Conservation (phyloP, 1,140 invertebrate genomes). For the Calliopsis andreniformis region DNA sequence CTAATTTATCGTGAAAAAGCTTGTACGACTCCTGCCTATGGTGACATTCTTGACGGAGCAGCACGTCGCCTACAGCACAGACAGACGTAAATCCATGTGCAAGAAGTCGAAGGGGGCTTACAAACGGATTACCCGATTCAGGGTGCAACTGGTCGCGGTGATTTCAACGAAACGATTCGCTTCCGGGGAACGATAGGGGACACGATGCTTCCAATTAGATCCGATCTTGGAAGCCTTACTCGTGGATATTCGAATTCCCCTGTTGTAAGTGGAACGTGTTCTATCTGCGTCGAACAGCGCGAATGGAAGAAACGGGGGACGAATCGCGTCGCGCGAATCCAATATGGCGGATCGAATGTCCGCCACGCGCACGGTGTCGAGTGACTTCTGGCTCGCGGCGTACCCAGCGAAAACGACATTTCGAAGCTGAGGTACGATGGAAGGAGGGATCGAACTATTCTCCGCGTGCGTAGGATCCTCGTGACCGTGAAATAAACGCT, state of each 20-base stretch:
- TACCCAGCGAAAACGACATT: conserved; percentile 41
- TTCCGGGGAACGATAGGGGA: conserved; percentile 9
- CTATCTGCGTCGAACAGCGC: conserved; percentile 20
- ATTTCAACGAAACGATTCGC: neutral
- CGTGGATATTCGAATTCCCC: conserved; percentile 14
- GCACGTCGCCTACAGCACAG: no score
- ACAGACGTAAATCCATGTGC: no score
- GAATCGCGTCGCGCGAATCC: conserved; percentile 46
- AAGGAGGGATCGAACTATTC: conserved; percentile 27
- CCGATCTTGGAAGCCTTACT: neutral
- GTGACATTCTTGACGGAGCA: no score
- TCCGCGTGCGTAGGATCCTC: neutral
- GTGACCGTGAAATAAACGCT: neutral
- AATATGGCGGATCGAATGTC: conserved; percentile 58
- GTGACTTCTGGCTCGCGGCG: conserved; percentile 49
- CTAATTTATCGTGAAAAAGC: no score
- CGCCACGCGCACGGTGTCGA: conserved; percentile 60
- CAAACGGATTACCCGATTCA: no score
- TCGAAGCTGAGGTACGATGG: neutral
- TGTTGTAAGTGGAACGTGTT: conserved; percentile 17
- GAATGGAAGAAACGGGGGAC: conserved; percentile 30
- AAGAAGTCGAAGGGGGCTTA: no score
- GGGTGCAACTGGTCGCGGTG: no score
- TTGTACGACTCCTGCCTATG: no score
- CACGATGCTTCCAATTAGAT: conserved; percentile 11